Base-by-base conservation (phyloP, 2,797 vertebrate genomes). In the Syngnathus rostellatus region DNA sequence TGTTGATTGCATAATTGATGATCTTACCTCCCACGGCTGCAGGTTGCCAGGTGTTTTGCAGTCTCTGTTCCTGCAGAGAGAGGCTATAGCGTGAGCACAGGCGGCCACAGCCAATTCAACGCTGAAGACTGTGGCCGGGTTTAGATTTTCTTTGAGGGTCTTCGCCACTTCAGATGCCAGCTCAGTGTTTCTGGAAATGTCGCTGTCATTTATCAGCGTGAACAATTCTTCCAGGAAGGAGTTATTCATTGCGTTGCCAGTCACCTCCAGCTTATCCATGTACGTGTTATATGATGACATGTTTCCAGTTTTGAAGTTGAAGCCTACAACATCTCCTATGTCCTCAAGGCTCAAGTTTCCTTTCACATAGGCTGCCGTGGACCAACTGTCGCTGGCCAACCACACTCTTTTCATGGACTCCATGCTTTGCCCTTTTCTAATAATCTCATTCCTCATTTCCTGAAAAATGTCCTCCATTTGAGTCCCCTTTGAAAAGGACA, bases 331-430 rank as follows among this genome's bases (percentile, higher is more conserved):
- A 10, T 91, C 88, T 57, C 93, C 93, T 1, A 95, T 80, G 23
- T 84, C 85, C 14, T 83, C 72, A 64, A 94, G 81, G 21, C 87
- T 83, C 51, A 90, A 74, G 64, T 91, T 79, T 19, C 72, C 83
- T 59, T 77, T 83, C 12, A 92, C 87, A 60, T 81, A 78, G 59
- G 70, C 77, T 39, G 90, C 81, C 2, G 85, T 82, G 0, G 94
- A 94, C 94, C 94, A 97, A 55, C 85, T 93, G 76, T 94, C 93
- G 63, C 93, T 94, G 37, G 93, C 94, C 80, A 97, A 85, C 94
- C 94, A 96, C 8, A 92, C 81, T 80, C 92, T 93, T 50, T 79
- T 88, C 72, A 93, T 75, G 0, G 82, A 0, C 83, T 87, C 48
- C 9, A 86, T 57, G 75, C 66, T 65, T 71, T 74, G 45, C 71